Percentiles rank a stretch among this genome's conserved stretches.
Evolutionary conservation across 2,888 invertebrate species (phyloP).

Genomic region (Megastigmus dorsalis): DNA sequence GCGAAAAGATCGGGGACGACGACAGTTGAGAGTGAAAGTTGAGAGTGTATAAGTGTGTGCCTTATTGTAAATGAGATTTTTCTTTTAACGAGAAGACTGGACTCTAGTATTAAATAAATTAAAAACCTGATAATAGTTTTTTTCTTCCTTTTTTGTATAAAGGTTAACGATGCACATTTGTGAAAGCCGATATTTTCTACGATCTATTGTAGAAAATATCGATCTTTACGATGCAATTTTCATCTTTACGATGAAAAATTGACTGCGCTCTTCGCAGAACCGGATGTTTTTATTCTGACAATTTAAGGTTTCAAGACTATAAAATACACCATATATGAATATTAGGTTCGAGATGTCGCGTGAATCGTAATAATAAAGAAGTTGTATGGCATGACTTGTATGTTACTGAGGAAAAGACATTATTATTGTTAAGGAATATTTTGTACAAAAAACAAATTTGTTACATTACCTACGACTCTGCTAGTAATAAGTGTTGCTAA

Average conservation of each 20-base stretch:
- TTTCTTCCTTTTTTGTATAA: background rate
- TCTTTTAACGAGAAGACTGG: slow-evolving; percentile 59
- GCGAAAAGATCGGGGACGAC: background rate
- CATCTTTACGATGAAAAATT: background rate
- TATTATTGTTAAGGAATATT: background rate
- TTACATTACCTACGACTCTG: background rate
- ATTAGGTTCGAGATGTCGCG: background rate
- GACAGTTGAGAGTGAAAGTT: slow-evolving; percentile 19
- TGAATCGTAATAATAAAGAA: background rate
- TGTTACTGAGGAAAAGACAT: background rate
- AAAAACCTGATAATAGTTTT: background rate
- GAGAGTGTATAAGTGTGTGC: background rate
- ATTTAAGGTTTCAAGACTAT: background rate
- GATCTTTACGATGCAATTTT: no score
- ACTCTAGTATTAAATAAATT: slow-evolving; percentile 57
- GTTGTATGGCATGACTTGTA: background rate
- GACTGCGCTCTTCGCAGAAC: background rate
- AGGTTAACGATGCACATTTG: no score
- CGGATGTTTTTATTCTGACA: background rate
- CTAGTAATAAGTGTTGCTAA: background rate
- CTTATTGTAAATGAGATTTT: slow-evolving; percentile 24
- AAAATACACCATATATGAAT: background rate
- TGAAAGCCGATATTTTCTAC: background rate
- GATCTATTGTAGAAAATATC: no score
- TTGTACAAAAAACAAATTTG: slow-evolving; percentile 36